phyloP scores from a whole-genome alignment of 1,140 invertebrate genomes.

The Diorhabda carinulata region DNA sequence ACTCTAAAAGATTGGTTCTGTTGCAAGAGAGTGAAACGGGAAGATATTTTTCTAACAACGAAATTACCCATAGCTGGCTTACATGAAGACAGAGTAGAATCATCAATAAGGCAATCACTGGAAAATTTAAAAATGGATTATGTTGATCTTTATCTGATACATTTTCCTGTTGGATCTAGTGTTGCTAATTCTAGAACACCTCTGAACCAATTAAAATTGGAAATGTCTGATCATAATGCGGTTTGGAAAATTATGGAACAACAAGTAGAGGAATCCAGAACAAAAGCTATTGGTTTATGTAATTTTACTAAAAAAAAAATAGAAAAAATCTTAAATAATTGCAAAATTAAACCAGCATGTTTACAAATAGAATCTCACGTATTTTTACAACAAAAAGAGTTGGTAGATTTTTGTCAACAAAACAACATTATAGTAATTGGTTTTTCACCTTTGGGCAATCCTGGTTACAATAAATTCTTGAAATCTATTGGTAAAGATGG shows the following conservation, averaged over 20 bases:
- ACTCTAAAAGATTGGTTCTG: not conserved
- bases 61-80: constrained; percentile 50
- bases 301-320: constrained; percentile 74
- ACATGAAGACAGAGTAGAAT: constrained; percentile 14
- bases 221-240: constrained; percentile 63
- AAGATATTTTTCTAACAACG: constrained; percentile 63
- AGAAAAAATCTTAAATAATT: constrained; percentile 56
- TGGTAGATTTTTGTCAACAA: constrained; percentile 68
- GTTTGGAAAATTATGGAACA: constrained; percentile 76
- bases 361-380: constrained; percentile 78
- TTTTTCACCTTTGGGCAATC: constrained; percentile 77
- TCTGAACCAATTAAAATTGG: constrained; percentile 43
- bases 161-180: constrained; percentile 4
- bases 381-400: constrained; percentile 72
- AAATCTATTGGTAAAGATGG: constrained; percentile 44
- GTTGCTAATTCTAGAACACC: not conserved
- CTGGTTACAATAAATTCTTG: constrained; percentile 50
- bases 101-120: constrained; percentile 6
- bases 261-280: constrained; percentile 59
- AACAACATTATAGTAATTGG: constrained; percentile 72
- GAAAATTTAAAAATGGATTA: constrained; percentile 11
- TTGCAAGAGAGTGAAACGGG: not conserved
- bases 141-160: constrained; percentile 15
- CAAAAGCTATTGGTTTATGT: constrained; percentile 72
- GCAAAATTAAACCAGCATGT: constrained; percentile 64